Evolutionary conservation across 2,797 vertebrate genomes (phyloP), one percentile per base, ranked within the genome.

Genomic region (Rhabdophis nuchalis): DNA sequence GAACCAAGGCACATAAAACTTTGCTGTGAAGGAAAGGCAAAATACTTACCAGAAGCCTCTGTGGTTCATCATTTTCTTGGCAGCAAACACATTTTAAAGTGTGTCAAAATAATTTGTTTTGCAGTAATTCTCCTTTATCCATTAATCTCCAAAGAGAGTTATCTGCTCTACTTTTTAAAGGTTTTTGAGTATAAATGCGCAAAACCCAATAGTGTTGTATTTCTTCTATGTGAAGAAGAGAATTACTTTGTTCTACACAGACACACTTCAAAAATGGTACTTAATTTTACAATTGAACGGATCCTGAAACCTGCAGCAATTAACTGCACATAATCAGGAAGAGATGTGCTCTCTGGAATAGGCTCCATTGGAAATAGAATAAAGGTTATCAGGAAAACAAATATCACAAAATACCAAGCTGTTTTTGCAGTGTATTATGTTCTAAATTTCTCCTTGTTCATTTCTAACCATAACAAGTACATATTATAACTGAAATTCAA

Each of bases 151-250:
- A 57, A 94, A 91, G 92, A 85, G 58, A 1, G 5, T 94, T 82
- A 95, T 93, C 92, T 92, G 89, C 94, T 93, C 86, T 89, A 91
- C 89, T 92, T 93, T 91, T 96, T 56, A 96, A 96, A 92, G 93
- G 68, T 94, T 94, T 89, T 23, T 95, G 92, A 95, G 32, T 20
- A 96, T 32, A 92, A 87, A 91, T 95, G 93, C 95, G 95, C 95
- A 96, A 92, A 94, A 29, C 87, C 0, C 77, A 94, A 93, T 92
- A 90, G 93, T 54, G 93, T 14, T 94, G 93, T 95, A 96, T 46
- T 27, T 95, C 94, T 97, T 93, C 94, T 93, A 95, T 96, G 95
- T 93, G 95, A 96, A 96, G 10, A 96, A 94, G 95, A 97, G 93
- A 96, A 96, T 96, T 96, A 94, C 41, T 82, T 82, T 25, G 77